Evolutionary conservation across 2,888 invertebrate genomes (phyloP).

Genomic region (Flabesymbios commensalis): DNA sequence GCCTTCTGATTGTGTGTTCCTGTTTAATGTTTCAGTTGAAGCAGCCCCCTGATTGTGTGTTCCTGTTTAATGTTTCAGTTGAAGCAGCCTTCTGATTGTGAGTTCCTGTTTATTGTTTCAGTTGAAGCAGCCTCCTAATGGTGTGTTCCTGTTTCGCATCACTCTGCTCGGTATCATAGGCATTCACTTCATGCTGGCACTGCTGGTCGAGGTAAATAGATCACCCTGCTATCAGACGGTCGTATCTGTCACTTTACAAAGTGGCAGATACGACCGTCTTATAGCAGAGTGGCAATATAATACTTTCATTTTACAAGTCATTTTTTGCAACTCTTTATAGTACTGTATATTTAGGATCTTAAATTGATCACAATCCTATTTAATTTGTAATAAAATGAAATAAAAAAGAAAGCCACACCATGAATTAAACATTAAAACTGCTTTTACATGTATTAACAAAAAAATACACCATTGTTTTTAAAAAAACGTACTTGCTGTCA

Average conservation of each 20-base stretch:
- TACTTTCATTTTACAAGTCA: slow-evolving; percentile 3
- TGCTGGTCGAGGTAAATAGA: slow-evolving; percentile 44
- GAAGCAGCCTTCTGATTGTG: no score
- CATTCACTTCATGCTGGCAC: slow-evolving; percentile 42
- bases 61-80: no score
- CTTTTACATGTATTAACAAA: no score
- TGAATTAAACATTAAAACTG: no score
- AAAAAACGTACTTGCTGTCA: no score
- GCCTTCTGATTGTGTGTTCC: background rate
- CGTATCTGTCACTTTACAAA: no score
- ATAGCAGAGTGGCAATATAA: background rate
- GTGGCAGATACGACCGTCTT: background rate
- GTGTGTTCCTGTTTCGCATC: slow-evolving; percentile 64
- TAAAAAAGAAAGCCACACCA: no score
- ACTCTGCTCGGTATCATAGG: slow-evolving; percentile 42
- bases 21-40: background rate
- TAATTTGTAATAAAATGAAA: no score
- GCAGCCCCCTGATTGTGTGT: no score
- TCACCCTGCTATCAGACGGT: background rate
- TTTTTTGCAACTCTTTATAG: background rate
- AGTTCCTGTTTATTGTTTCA: no score
- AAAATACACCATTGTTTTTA: no score
- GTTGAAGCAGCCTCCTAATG: slow-evolving; percentile 12
- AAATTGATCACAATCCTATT: no score
- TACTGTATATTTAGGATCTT: slow-evolving; percentile 6